Evolutionary conservation across 1,140 invertebrate species (phyloP).

Genomic region (Pantala flavescens): DNA sequence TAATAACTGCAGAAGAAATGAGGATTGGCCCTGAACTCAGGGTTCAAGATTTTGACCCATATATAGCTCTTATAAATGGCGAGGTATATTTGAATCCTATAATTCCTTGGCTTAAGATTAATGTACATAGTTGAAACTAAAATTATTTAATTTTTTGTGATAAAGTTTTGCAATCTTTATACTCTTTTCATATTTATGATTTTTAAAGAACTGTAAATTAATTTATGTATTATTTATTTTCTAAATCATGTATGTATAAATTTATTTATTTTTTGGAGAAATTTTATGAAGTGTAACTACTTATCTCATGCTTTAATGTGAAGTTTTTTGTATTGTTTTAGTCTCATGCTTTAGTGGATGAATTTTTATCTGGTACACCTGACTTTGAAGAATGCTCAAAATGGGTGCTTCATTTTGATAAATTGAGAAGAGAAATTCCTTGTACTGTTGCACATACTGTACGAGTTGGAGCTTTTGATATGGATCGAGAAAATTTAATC

Average conservation of each 20-base stretch:
- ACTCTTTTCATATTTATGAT: too few relatives aligned
- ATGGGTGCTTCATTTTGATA: conserved; percentile 52
- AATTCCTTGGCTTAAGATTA: too few relatives aligned
- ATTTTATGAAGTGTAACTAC: too few relatives aligned
- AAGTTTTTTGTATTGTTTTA: conserved; percentile 22
- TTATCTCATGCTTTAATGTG: background rate
- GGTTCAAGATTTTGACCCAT: conserved; percentile 69
- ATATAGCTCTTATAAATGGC: conserved; percentile 66
- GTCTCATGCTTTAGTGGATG: conserved; percentile 47
- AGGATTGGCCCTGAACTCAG: conserved; percentile 55
- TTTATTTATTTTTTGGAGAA: too few relatives aligned
- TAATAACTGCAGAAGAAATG: conserved; percentile 52
- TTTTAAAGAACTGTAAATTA: too few relatives aligned
- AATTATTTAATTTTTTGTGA: background rate
- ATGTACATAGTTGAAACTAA: too few relatives aligned
- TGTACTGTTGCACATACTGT: conserved; percentile 53
- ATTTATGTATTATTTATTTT: too few relatives aligned
- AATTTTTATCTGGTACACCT: conserved; percentile 54
- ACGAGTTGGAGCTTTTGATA: conserved; percentile 73
- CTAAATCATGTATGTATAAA: too few relatives aligned
- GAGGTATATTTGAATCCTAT: conserved; percentile 37
- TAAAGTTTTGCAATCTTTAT: too few relatives aligned
- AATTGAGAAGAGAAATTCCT: conserved; percentile 51
- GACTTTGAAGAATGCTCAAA: conserved; percentile 50
- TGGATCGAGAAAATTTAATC: conserved; percentile 73